These are phyloP conservation scores for Rhodinocichla rosea DNA, from an alignment of 2,113 vertebrate species.

Conservation along the genomic window DNA sequence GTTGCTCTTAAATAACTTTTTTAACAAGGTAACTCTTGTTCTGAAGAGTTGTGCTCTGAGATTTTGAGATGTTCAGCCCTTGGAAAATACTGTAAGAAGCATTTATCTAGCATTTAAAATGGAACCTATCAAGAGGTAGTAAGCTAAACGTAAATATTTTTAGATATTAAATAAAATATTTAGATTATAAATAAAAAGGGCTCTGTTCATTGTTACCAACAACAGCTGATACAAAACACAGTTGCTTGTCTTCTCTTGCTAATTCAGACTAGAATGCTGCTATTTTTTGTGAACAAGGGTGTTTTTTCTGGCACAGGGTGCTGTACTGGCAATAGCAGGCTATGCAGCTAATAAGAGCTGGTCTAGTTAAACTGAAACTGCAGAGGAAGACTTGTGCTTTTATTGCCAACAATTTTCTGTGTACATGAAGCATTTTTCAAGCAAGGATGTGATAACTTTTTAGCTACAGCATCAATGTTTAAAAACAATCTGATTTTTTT, in stretches of 20 bases:
- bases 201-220: neutral
- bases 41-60: neutral
- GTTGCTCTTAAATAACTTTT: neutral
- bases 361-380: neutral
- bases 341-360: neutral
- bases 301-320: neutral
- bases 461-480: neutral
- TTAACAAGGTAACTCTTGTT: neutral
- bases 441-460: neutral
- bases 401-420: neutral
- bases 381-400: neutral
- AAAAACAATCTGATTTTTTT: neutral
- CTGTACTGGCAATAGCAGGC: neutral
- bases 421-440: neutral
- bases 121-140: neutral
- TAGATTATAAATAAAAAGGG: neutral
- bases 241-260: neutral
- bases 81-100: neutral
- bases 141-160: neutral
- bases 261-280: conserved; percentile 6
- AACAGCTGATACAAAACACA: neutral
- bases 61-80: neutral
- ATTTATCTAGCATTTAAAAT: neutral
- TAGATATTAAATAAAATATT: too few relatives aligned
- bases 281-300: neutral